Base-by-base conservation (phyloP, 2,113 vertebrate species). In the Sphaerodactylus townsendi region DNA sequence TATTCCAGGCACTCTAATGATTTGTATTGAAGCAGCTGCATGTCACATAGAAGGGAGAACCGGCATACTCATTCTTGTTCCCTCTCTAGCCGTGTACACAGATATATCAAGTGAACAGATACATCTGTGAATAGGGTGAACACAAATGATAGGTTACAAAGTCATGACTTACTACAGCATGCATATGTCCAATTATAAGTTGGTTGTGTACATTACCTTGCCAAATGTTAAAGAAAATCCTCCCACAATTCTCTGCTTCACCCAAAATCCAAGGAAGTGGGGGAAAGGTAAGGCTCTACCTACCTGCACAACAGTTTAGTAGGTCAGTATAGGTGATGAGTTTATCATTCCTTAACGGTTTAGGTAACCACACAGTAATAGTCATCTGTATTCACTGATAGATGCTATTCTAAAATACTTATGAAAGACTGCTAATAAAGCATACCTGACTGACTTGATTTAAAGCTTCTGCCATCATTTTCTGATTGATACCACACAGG, bases 401-500 rank as follows among this genome's bases (percentile, higher is more conserved):
- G 37, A 28, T 62, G 59, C 2, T 4, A 28, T 50, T 3, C 56
- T 33, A 70, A 83, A 71, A 66, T 56, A 84, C 11, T 28, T 6
- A 21, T 48, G 15, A 56, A 17, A 69, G 77, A 81, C 70, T 1
- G 6, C n/a, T 71, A 82, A 70, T 14, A 65, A 86, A 72, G 3
- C 92, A 37, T 90, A 99, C 99, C 97, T 97, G 96, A 95, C 95
- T 97, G 90, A 99, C 98, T 98, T 99, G 99, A 93, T 93, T 99
- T 72, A 99, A 95, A 25, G 99, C 99, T 94, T 99, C 99, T 5
- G 99, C 97, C 90, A 99, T 93, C 62, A 99, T 95, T 93, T 99
- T 99, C 97, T 99, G 99, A 94, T 99, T 99, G 95, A 99, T 99
- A 77, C 99, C 99, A 79, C 99, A 99, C 37, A 99, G 96, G 94